phyloP scores from a whole-genome alignment of 2,888 invertebrate genomes.

The Patella ulyssiponensis region DNA sequence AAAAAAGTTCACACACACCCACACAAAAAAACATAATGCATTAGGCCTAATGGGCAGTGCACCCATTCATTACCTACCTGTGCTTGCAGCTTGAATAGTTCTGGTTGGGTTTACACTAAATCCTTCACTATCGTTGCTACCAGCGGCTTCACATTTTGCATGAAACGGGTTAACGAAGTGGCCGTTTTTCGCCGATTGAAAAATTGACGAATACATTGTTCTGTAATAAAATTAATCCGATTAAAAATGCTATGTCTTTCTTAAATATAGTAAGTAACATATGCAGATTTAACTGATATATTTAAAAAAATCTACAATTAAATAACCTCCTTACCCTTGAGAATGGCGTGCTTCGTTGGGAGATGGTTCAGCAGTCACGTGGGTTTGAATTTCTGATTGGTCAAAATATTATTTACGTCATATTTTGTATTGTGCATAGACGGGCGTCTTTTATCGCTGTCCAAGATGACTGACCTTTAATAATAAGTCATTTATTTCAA shows the following conservation, averaged over 20 bases:
- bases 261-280: neutral
- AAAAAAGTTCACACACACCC: too few relatives aligned
- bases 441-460: too few relatives aligned
- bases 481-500: too few relatives aligned
- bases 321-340: constrained; percentile 34
- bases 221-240: constrained; percentile 22
- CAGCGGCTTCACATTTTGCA: constrained; percentile 61
- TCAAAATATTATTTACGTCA: constrained; percentile 1
- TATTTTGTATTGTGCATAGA: neutral
- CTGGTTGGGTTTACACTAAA: constrained; percentile 57
- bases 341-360: constrained; percentile 24
- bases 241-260: neutral
- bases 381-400: neutral
- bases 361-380: neutral
- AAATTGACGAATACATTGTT: constrained; percentile 66
- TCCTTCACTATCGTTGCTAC: constrained; percentile 15
- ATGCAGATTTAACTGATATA: neutral
- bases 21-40: too few relatives aligned
- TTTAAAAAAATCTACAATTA: constrained; percentile 20
- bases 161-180: constrained; percentile 62
- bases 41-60: too few relatives aligned
- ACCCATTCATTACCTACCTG: too few relatives aligned
- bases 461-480: too few relatives aligned
- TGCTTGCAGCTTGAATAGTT: constrained; percentile 61
- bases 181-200: constrained; percentile 67